Base-by-base conservation (phyloP, 92 coral and sea anemone species). In the Parazoanthus darwini region DNA sequence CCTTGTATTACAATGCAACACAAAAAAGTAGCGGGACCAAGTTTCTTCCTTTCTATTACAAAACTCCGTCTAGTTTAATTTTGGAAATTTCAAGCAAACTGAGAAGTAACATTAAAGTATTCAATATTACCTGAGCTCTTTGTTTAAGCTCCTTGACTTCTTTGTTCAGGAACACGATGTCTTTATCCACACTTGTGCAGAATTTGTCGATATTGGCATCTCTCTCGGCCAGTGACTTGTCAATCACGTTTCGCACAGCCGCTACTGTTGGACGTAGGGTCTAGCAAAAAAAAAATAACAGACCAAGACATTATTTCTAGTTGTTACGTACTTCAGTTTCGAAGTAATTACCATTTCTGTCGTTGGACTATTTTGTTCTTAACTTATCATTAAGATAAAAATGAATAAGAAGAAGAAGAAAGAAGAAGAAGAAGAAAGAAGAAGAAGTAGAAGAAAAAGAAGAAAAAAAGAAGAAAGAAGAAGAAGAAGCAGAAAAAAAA, bases 141-240 rank as follows among this genome's bases (percentile, higher is more conserved):
- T 97, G 99, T 88, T 97, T 97, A 29, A 97, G 87, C 68, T 96
- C 98, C 83, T 97, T 97, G 63, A 97, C 97, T 38, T 97, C 99
- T 86, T 95, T 97, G 29, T 96, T 95, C 58, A 97, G 97, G 46
- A 92, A 65, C 6, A 92, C 92, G 88, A 97, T 95, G 78, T 97
- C 99, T 85, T 97, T 97, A 83, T 97, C 99, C 82, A 97, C 91
- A 79, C 93, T 93, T 18, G 99, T 97, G 51, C 99, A 97, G 96
- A 97, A 95, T 85, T 95, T 97, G 92, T 97, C 99, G 22, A 97
- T 92, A 74, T 97, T 95, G 72, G 98, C 96, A 86, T 97, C 99
- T 88, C 98, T 95, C 90, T 97, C 99, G 2, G 99, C 99, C 26
- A 97, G 81, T 0, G 99, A 93, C 85, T 95, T 97, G 95, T 97